Base-by-base conservation (phyloP, 2,113 vertebrate species). In the Chloebia gouldiae region DNA sequence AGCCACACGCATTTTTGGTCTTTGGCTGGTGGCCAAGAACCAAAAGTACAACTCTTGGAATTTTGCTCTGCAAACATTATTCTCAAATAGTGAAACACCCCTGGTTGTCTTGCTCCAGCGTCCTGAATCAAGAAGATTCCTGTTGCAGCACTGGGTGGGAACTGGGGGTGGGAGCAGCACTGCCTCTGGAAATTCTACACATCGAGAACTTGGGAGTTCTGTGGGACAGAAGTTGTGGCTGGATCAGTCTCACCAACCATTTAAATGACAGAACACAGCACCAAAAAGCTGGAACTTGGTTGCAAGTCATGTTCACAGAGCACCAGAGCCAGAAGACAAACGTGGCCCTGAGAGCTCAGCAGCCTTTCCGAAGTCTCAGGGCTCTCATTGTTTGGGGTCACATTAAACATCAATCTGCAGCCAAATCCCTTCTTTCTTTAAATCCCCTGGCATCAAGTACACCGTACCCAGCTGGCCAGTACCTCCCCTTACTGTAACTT, bases 291-390 rank as follows among this genome's bases (percentile, higher is more conserved):
- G 57, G 31, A 63, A 23, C 37, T 60, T 3, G 0, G 6, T 21
- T 57, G 42, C 16, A 33, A 27, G n/a, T 57, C 69, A n/a, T 53
- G 20, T 28, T 53, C 1, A 8, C 25, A 10, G 56, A 56, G 68
- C 72, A 66, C 1, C 21, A 66, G 56, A 35, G 59, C n/a, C 45
- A 60, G 14, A 28, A 72, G 71, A 15, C 21, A 37, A 65, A 15
- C 0, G 0, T 1, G 12, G 59, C 59, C 57, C 84, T 71, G 1
- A 2, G 8, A 24, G 68, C 64, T 57, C 11, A n/a, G 80, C 19
- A 5, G 39, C 57, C 53, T 25, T n/a, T 7, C 23, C 15, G 6
- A 37, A 37, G 3, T 8, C 40, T 50, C 72, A 8, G 0, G 5
- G 25, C 79, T 7, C 56, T 9, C 27, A 15, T 2, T 27, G 35